phyloP scores from a whole-genome alignment of 2,113 vertebrate genomes.

The Podocnemis expansa region DNA sequence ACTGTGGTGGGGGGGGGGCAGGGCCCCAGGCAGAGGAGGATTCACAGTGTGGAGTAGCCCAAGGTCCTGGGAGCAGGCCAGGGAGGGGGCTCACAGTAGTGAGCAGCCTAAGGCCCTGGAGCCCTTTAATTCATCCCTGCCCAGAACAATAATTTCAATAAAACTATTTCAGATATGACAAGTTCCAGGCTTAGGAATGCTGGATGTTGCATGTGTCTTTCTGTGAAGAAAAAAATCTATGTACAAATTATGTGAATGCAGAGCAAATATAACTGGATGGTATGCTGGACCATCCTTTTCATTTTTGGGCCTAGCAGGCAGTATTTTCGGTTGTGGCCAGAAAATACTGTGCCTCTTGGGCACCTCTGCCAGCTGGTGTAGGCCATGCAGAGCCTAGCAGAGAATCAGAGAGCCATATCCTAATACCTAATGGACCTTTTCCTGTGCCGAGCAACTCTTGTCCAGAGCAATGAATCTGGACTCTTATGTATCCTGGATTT shows the following conservation, averaged over 20 bases:
- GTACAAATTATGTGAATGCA: background rate
- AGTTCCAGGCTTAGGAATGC: background rate
- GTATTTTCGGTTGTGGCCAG: background rate
- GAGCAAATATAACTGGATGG: rapidly evolving
- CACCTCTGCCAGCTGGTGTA: rapidly evolving
- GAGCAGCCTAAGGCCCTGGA: too few relatives aligned
- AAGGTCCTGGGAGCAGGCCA: too few relatives aligned
- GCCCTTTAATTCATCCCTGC: too few relatives aligned
- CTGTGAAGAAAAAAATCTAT: background rate
- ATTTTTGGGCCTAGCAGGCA: rapidly evolving
- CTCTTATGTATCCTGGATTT: rapidly evolving
- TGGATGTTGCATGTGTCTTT: background rate
- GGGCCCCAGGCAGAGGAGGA: too few relatives aligned
- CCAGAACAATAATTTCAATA: background rate
- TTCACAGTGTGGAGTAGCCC: too few relatives aligned
- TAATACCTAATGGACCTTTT: background rate
- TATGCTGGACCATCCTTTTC: background rate
- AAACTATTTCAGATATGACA: background rate
- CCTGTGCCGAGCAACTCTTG: background rate
- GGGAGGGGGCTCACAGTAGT: too few relatives aligned
- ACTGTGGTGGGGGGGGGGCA: too few relatives aligned
- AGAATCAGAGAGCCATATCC: background rate
- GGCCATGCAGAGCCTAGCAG: background rate
- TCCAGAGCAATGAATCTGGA: background rate
- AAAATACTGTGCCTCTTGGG: rapidly evolving